Percentiles rank a stretch among this genome's conserved stretches.
Conservation (phyloP, 2,113 vertebrate genomes). For the Pontoporia blainvillei region DNA sequence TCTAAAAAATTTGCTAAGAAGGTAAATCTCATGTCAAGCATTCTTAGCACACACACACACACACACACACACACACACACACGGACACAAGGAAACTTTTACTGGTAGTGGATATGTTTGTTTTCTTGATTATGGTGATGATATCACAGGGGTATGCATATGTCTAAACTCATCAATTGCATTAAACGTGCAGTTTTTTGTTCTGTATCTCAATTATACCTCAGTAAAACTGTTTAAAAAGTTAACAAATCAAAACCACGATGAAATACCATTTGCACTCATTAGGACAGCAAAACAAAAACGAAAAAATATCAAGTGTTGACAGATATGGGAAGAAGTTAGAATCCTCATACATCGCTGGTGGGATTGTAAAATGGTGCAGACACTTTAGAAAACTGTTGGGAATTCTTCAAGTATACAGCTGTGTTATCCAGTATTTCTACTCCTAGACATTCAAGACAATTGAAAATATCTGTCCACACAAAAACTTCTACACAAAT, state of each 20-base stretch:
- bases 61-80: neutral
- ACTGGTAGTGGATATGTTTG: neutral
- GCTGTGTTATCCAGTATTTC: neutral
- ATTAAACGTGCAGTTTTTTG: neutral
- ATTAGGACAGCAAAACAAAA: neutral
- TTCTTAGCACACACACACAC: neutral
- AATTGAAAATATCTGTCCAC: neutral
- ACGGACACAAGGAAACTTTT: neutral
- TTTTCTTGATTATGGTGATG: neutral
- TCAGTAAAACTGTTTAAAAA: neutral
- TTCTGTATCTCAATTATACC: neutral
- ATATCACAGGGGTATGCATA: neutral
- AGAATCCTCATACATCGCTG: no score
- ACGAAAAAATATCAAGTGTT: neutral
- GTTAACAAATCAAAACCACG: neutral
- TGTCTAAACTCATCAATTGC: neutral
- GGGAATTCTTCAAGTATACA: neutral
- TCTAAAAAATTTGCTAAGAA: neutral
- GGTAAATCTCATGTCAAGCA: neutral
- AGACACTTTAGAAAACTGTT: neutral
- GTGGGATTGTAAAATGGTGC: neutral
- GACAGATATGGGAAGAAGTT: neutral
- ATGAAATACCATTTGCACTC: neutral
- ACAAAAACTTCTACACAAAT: neutral
- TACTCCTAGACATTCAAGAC: neutral